Evolutionary conservation across 2,113 vertebrate genomes (phyloP).

Genomic region (Colossoma macropomum): DNA sequence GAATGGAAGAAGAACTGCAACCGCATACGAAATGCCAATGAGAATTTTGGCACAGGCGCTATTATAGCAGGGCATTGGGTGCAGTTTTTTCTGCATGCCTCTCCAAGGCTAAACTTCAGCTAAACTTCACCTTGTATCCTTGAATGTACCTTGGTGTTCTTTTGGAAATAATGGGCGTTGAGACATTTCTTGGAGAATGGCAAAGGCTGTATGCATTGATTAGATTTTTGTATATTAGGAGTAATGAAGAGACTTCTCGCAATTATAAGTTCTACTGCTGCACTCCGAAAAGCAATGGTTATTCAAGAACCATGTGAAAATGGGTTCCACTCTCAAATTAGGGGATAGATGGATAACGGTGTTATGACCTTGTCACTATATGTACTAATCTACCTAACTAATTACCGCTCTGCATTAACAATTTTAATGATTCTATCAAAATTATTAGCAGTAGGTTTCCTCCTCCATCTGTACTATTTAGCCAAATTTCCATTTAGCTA

Average conservation of each 20-base stretch:
- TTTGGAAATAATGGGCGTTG: slow-evolving; percentile 54
- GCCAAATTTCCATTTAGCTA: slow-evolving; percentile 56
- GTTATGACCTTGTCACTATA: not conserved
- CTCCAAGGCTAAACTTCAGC: slow-evolving; percentile 27
- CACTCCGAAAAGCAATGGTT: slow-evolving; percentile 18
- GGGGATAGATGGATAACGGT: slow-evolving; percentile 4
- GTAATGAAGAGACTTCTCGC: slow-evolving; percentile 54
- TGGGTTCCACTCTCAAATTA: slow-evolving; percentile 6
- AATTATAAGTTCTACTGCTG: slow-evolving; percentile 44
- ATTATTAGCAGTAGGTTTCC: slow-evolving; percentile 10
- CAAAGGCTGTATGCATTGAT: slow-evolving; percentile 52
- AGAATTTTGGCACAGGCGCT: not conserved
- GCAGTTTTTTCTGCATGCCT: slow-evolving; percentile 17
- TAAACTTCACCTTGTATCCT: slow-evolving; percentile 58
- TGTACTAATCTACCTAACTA: not conserved
- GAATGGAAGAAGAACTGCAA: slow-evolving; percentile 9
- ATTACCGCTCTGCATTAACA: not conserved
- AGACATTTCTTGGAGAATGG: slow-evolving; percentile 56
- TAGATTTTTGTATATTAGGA: slow-evolving; percentile 43
- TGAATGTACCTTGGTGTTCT: slow-evolving; percentile 74
- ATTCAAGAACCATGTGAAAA: slow-evolving; percentile 12
- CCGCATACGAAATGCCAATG: not conserved
- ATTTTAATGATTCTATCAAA: not conserved
- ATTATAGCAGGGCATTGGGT: slow-evolving; percentile 42
- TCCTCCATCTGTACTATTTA: slow-evolving; percentile 44